Evolutionary conservation across 2,113 vertebrate genomes (phyloP).

Genomic region (Mellivora capensis): DNA sequence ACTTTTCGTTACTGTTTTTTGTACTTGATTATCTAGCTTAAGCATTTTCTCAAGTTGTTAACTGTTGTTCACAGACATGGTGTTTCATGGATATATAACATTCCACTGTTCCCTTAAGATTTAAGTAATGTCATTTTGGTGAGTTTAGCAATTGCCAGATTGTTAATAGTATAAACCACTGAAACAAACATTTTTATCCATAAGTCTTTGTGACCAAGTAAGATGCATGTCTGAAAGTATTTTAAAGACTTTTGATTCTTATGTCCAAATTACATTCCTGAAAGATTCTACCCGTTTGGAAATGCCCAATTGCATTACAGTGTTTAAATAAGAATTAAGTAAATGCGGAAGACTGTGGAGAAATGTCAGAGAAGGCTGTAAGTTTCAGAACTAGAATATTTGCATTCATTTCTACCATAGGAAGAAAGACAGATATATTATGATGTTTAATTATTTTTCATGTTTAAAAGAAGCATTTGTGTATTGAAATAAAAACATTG

Average conservation of each 20-base stretch:
- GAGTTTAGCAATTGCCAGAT: not conserved
- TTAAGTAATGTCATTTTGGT: not conserved
- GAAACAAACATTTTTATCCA: not conserved
- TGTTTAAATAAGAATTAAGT: not conserved
- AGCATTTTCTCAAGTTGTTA: not conserved
- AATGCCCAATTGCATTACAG: not conserved
- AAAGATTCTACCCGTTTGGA: not conserved
- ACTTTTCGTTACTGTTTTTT: not conserved
- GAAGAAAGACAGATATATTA: not conserved
- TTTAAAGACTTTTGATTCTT: not conserved
- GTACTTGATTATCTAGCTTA: not conserved
- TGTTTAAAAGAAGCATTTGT: not conserved
- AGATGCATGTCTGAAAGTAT: not conserved
- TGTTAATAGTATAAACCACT: not conserved
- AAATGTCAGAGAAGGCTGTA: not conserved
- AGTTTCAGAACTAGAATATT: not conserved
- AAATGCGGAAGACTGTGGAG: not conserved
- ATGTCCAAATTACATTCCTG: not conserved
- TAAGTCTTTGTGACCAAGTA: not conserved
- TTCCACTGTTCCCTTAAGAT: not conserved
- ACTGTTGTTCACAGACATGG: not conserved
- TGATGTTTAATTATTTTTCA: not conserved
- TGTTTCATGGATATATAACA: not conserved
- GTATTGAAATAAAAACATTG: not conserved
- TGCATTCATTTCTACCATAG: not conserved